Conservation (phyloP, 2,797 vertebrate species). For the Sternotherus odoratus region DNA sequence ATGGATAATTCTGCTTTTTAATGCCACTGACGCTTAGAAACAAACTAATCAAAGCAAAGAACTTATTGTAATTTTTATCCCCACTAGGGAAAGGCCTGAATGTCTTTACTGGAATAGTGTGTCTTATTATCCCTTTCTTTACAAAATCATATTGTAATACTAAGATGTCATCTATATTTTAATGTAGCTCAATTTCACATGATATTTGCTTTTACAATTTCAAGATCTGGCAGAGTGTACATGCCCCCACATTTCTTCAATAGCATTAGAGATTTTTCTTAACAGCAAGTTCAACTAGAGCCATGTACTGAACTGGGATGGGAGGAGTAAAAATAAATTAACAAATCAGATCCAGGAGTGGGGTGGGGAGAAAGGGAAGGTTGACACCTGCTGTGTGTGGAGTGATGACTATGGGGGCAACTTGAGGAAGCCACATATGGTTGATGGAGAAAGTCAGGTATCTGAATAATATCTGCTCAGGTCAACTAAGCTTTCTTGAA, state of each 20-base stretch:
- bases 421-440: not conserved
- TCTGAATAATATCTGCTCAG: not conserved
- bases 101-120: not conserved
- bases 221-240: not conserved
- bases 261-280: not conserved
- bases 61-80: not conserved
- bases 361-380: not conserved
- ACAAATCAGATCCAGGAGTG: not conserved
- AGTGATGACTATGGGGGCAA: not conserved
- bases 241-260: accelerated
- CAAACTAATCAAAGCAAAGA: slow-evolving; percentile 28
- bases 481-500: not conserved
- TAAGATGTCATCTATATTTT: not conserved
- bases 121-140: not conserved
- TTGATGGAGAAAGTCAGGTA: not conserved
- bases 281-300: not conserved
- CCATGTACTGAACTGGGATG: not conserved
- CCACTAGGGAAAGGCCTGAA: not conserved
- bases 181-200: not conserved
- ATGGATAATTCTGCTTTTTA: slow-evolving; percentile 3
- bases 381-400: not conserved
- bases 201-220: slow-evolving; percentile 5
- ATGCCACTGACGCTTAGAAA: slow-evolving; percentile 12
- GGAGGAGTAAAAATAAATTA: not conserved
- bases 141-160: not conserved